These are phyloP conservation scores for Gallinago undulata DNA, from an alignment of 2,113 vertebrate genomes.

Conservation along the genomic window DNA sequence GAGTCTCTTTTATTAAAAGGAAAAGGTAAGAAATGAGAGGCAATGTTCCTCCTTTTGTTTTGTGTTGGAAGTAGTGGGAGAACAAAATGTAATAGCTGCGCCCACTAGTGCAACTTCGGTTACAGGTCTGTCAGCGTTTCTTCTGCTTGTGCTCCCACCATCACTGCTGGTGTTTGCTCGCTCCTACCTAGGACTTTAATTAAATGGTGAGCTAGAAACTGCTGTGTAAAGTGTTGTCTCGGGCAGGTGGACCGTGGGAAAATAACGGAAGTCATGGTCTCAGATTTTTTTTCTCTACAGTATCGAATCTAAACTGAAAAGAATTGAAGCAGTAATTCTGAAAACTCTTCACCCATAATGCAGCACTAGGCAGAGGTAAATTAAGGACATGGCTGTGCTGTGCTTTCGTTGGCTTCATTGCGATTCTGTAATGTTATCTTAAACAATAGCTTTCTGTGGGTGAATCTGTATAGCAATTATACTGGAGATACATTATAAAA, in stretches of 20 bases:
- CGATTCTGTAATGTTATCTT: conserved; percentile 8
- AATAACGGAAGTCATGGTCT: not conserved
- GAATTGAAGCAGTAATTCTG: not conserved
- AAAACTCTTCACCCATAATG: not conserved
- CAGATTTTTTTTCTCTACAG: not conserved
- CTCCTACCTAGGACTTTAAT: not conserved
- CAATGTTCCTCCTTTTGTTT: not conserved
- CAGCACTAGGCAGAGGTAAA: not conserved
- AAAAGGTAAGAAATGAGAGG: not conserved
- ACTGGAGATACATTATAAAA: not conserved
- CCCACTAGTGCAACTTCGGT: not conserved
- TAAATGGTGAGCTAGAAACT: not conserved
- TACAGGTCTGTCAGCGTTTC: not conserved
- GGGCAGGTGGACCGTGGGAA: not conserved
- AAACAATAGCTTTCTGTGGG: conserved; percentile 41
- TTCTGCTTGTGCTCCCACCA: not conserved
- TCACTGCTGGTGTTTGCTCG: not conserved
- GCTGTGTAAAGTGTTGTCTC: not conserved
- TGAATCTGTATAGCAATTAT: not conserved
- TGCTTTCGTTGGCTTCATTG: not conserved
- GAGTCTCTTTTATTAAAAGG: not conserved
- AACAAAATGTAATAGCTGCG: not conserved
- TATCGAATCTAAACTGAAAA: not conserved
- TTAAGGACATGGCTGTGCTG: not conserved
- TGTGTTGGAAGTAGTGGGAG: not conserved